Evolutionary conservation across 2,888 invertebrate species (phyloP).

Genomic region (Callosobruchus maculatus): DNA sequence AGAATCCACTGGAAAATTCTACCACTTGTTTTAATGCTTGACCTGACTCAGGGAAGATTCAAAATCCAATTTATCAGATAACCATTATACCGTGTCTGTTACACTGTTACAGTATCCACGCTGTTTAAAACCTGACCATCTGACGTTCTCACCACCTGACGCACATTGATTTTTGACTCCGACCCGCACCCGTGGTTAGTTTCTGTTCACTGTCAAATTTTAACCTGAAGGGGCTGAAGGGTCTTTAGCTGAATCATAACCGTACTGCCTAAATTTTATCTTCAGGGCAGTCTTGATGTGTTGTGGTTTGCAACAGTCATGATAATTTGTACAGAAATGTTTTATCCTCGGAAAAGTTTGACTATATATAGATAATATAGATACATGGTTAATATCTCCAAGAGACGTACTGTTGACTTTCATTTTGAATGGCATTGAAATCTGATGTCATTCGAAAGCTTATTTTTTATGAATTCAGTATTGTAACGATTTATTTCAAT

Average conservation of each 20-base stretch:
- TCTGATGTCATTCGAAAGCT: no score
- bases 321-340: no score
- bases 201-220: neutral
- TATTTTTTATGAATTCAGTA: no score
- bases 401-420: no score
- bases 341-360: no score
- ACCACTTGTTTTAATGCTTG: neutral
- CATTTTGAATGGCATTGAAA: no score
- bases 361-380: no score
- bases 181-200: neutral
- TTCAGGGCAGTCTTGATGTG: neutral
- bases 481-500: no score
- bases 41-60: neutral
- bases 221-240: neutral
- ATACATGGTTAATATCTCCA: no score
- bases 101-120: constrained; percentile 1
- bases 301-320: no score
- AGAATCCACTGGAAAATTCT: neutral
- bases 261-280: neutral
- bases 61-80: neutral
- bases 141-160: neutral
- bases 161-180: neutral
- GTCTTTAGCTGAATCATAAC: neutral
- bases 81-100: neutral
- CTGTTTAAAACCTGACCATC: constrained; percentile 4